Percentiles rank a stretch among this genome's conserved stretches.
These are phyloP conservation scores for Aulostomus chinensis DNA, from an alignment of 2,797 vertebrate species.

Conservation along the genomic window DNA sequence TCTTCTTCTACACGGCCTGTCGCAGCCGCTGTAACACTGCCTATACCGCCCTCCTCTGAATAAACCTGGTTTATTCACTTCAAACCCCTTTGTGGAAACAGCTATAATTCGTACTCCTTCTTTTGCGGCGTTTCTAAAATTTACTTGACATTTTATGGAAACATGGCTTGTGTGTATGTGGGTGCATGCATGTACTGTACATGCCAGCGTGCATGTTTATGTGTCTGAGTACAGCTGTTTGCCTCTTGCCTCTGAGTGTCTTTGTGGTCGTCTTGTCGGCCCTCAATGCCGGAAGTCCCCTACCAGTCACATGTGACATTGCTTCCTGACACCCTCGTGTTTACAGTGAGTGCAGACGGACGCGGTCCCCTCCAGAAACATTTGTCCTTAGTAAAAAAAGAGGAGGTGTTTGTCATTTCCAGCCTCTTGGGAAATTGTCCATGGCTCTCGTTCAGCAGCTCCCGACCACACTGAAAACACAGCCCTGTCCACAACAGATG, in stretches of 20 bases:
- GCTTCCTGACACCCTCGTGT: slow-evolving; percentile 74
- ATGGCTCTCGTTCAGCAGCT: slow-evolving; percentile 71
- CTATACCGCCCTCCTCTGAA: no score
- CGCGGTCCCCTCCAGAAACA: slow-evolving; percentile 64
- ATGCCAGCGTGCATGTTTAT: slow-evolving; percentile 36
- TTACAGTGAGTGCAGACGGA: slow-evolving; percentile 72
- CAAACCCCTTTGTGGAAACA: no score
- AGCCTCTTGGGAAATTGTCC: slow-evolving; percentile 74
- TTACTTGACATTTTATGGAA: no score
- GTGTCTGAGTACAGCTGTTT: slow-evolving; percentile 65
- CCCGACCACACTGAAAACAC: slow-evolving; percentile 78
- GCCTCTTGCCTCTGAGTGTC: slow-evolving; percentile 55
- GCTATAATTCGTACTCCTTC: no score
- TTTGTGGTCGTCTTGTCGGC: slow-evolving; percentile 69
- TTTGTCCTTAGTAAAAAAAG: slow-evolving; percentile 65
- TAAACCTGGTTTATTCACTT: no score
- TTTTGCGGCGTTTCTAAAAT: no score
- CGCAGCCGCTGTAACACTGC: no score
- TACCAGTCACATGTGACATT: slow-evolving; percentile 75
- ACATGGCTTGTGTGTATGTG: neutral
- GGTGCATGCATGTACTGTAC: slow-evolving; percentile 16
- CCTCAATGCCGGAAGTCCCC: slow-evolving; percentile 69
- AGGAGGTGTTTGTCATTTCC: slow-evolving; percentile 70
- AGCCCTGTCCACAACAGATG: slow-evolving; percentile 80
- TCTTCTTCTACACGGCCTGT: no score